Base-by-base conservation (phyloP, 2,888 invertebrate species). In the Lasioglossum villosulum region DNA sequence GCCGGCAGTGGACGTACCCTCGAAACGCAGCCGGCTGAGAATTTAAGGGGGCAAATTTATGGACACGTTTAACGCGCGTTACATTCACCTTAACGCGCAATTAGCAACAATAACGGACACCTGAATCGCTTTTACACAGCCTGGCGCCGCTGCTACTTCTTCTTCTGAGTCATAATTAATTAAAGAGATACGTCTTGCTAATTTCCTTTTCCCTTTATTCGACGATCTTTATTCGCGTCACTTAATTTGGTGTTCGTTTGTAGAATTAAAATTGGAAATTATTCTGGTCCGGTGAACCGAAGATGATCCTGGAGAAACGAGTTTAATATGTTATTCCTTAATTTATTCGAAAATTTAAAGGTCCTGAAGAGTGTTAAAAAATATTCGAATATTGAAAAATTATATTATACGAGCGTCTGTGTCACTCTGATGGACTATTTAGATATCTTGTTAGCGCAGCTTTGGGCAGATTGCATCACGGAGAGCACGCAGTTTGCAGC, bases 41-140 rank as follows among this genome's bases (percentile, higher is more conserved):
- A 52, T 34, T 66, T 66, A 66, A 27, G 68, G 34, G 34, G 23
- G 6, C 52, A 23, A 82, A 82, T 82, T 76, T 76, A 83, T 82
- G 83, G 82, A n/a, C 34, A 82, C 71, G 82, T 68, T 82, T 73
- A 74, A 82, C 68, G 73, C n/a, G 34, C 56, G 73, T 48, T 75
- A 75, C 75, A 72, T 82, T 52, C 19, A n/a, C 63, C 34, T 72
- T 52, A 82, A 72, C 83, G 76, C 34, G 76, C 73, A 73, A 83
- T 83, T 83, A 82, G 75, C 75, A 83, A 83, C 56, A 73, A 77
- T 83, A 75, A 42, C 63, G 63, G 39, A 52, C 19, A 10, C 3
- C 66, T 27, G 42, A 56, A 37, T 52, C 23, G n/a, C 27, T 27
- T 34, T n/a, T 30, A n/a, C 14, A 1, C 16, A 23, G 23, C 6